phyloP scores from a whole-genome alignment of 2,888 invertebrate species.

The Hoplodrina blanda region DNA sequence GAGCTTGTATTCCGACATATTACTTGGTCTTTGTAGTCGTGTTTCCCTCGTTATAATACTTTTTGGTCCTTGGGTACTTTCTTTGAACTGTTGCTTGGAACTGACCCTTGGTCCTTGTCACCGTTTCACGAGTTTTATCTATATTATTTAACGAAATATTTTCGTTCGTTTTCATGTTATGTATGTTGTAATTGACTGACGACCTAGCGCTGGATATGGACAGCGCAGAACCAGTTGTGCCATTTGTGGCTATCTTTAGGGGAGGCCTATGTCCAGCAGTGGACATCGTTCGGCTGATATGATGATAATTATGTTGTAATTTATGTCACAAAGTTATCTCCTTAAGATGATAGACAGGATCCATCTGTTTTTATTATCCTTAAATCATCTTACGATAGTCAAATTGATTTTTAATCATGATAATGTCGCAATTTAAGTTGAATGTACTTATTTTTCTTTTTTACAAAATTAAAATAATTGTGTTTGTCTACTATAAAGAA shows the following conservation, averaged over 20 bases:
- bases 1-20: slow-evolving; percentile 11
- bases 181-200: no score
- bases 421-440: no score
- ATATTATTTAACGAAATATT: neutral
- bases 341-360: neutral
- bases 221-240: no score
- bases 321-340: neutral
- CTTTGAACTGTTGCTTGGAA: slow-evolving; percentile 6
- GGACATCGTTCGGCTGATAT: no score
- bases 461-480: no score
- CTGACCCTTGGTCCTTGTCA: neutral
- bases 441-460: no score
- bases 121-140: neutral
- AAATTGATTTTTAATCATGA: no score
- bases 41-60: slow-evolving; percentile 22
- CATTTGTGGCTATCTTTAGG: no score
- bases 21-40: slow-evolving; percentile 33
- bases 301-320: neutral
- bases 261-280: no score
- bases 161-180: neutral
- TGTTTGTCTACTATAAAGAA: no score
- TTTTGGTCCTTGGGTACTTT: slow-evolving; percentile 13
- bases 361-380: neutral
- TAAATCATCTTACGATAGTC: neutral
- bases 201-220: no score